Evolutionary conservation across 2,888 invertebrate species (phyloP), one percentile per base, ranked within the genome.

Genomic region (Drosophila mercatorum): DNA sequence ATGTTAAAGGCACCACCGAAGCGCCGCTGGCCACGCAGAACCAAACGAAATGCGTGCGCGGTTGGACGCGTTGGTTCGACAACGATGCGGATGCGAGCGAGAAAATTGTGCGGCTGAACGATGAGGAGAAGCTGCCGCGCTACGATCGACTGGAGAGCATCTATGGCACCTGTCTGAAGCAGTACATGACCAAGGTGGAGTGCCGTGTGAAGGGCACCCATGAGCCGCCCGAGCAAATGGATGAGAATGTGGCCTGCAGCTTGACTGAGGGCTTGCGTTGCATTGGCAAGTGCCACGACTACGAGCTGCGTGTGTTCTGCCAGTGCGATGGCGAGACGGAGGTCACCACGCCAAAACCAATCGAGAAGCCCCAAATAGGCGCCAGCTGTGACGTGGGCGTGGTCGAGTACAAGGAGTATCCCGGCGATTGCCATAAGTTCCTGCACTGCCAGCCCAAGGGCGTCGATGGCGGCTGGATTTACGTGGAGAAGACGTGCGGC

Each of bases 51-150:
- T 97, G 97, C 85, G 93, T 93, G 51, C 92, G 94, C 3, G 97
- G 97, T 0, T 97, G 97, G 97, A 95, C 96, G 0, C 92, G 94
- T 14, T 98, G 97, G 97, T 93, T 96, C 76, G 97, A 95, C 92
- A 92, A 93, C 49, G 92, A 93, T 59, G 90, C 88, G 46, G 90
- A 91, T 63, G 43, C 67, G 0, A 78, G 87, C 1, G 77, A 83
- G 11, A 89, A 90, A 22, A 75, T 80, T 2, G 77, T 88, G 11
- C 90, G 92, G 0, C 64, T 92, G 2, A 91, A 92, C 49, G 92
- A 92, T 56, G 90, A 90, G 49, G 92, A 92, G 59, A 92, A 90
- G 17, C 52, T 92, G 55, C 92, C 92, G 3, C 91, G 91, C n/a
- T 92, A 90, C 47, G 91, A 92, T 77, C 89, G 91, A 3, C 66